phyloP scores from a whole-genome alignment of 2,797 vertebrate species.

The Acipenser oxyrinchus region DNA sequence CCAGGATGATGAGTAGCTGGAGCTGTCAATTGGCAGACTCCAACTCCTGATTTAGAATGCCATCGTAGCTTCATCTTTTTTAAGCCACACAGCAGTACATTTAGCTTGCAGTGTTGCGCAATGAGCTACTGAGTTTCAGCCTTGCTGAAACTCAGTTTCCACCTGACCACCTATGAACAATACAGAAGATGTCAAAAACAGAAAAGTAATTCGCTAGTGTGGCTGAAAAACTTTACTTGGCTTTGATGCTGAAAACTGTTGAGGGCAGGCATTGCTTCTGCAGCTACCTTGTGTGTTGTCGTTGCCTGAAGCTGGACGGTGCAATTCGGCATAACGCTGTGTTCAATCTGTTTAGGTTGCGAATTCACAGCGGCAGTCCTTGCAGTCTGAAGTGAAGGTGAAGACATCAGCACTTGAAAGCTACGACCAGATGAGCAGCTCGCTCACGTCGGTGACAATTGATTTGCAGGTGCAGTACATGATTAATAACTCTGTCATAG shows the following conservation, averaged over 20 bases:
- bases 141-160: too few species aligned
- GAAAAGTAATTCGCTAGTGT: too few species aligned
- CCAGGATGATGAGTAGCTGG: too few species aligned
- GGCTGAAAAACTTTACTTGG: not conserved
- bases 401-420: constrained; percentile 79
- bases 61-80: too few species aligned
- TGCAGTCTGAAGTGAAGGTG: constrained; percentile 75
- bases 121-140: too few species aligned
- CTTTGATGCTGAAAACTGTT: not conserved
- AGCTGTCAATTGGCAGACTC: too few species aligned
- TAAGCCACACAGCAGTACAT: too few species aligned
- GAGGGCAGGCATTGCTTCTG: not conserved
- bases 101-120: too few species aligned
- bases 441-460: constrained; percentile 77
- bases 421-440: constrained; percentile 82
- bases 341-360: constrained; percentile 57
- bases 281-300: constrained; percentile 7
- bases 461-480: constrained; percentile 74
- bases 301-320: not conserved
- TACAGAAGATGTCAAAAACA: too few species aligned
- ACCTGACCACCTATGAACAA: too few species aligned
- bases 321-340: constrained; percentile 17
- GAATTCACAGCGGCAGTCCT: constrained; percentile 65
- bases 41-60: too few species aligned
- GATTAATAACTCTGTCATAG: constrained; percentile 6